Conservation (phyloP, 2,888 invertebrate species). For the Eudasyphora cyanicolor region DNA sequence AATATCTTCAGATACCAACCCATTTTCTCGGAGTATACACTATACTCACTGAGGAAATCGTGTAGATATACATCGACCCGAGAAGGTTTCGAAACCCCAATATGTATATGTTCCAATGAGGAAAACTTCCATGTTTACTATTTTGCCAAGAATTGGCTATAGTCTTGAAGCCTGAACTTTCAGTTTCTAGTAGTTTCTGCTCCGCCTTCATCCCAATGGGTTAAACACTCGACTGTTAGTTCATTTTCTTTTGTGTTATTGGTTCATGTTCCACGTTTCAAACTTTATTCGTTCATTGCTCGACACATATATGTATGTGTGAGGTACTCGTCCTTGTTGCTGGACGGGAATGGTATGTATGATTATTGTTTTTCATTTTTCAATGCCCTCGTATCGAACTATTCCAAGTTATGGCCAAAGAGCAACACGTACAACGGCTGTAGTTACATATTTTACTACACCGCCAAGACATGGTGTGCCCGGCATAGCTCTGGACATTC, state of each 20-base stretch:
- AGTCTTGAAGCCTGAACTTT: no score
- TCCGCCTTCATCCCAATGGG: neutral
- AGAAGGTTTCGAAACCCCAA: no score
- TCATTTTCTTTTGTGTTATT: conserved; percentile 34
- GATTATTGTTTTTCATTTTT: conserved; percentile 14
- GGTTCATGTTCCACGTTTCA: conserved; percentile 23
- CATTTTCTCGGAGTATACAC: no score
- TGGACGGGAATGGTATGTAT: neutral
- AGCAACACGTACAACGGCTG: conserved; percentile 30
- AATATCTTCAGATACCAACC: no score
- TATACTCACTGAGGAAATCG: no score
- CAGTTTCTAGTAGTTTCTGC: no score
- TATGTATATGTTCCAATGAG: no score
- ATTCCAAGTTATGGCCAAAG: neutral
- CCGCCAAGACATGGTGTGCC: neutral
- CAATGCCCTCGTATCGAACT: neutral
- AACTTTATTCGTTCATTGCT: neutral
- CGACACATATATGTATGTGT: neutral
- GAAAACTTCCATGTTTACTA: no score
- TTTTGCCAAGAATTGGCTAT: no score
- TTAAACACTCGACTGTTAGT: neutral
- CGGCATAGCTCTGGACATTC: conserved; percentile 29
- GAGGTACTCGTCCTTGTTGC: neutral
- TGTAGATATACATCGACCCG: no score
- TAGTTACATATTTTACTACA: conserved; percentile 36